Evolutionary conservation across 2,113 vertebrate genomes (phyloP).

Genomic region (Nannospalax galili): DNA sequence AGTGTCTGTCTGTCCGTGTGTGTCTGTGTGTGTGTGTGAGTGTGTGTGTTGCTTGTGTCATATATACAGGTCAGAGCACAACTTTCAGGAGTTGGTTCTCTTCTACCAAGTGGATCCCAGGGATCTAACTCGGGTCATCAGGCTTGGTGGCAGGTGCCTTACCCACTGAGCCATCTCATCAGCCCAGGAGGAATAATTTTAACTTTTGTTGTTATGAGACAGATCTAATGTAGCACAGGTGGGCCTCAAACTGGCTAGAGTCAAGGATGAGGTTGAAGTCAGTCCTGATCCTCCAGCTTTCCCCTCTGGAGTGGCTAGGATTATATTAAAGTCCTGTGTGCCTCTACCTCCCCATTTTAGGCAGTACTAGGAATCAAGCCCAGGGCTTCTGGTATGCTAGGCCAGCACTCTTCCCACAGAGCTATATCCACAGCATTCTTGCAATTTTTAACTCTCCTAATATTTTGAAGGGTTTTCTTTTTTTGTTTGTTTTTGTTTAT

Average conservation of each 20-base stretch:
- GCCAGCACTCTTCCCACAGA: background rate
- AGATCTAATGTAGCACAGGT: background rate
- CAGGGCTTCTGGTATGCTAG: too few relatives aligned
- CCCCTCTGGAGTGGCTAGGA: background rate
- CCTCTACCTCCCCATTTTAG: background rate
- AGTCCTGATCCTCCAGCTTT: background rate
- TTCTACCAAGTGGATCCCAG: background rate
- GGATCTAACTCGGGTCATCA: background rate
- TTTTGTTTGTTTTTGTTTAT: background rate
- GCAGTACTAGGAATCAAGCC: background rate
- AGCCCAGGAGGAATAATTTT: background rate
- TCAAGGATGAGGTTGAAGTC: background rate
- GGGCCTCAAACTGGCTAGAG: background rate
- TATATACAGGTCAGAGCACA: background rate
- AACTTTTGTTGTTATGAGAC: background rate
- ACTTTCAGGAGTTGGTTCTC: background rate
- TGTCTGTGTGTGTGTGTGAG: too few relatives aligned
- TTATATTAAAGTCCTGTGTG: background rate
- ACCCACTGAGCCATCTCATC: background rate
- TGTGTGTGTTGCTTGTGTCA: too few relatives aligned
- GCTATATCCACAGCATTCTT: background rate
- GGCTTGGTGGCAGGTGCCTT: background rate
- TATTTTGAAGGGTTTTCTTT: too few relatives aligned
- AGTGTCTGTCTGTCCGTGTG: background rate
- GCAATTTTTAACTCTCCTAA: background rate